phyloP scores from a whole-genome alignment of 2,113 vertebrate species.

The Macheiramphus alcinus region DNA sequence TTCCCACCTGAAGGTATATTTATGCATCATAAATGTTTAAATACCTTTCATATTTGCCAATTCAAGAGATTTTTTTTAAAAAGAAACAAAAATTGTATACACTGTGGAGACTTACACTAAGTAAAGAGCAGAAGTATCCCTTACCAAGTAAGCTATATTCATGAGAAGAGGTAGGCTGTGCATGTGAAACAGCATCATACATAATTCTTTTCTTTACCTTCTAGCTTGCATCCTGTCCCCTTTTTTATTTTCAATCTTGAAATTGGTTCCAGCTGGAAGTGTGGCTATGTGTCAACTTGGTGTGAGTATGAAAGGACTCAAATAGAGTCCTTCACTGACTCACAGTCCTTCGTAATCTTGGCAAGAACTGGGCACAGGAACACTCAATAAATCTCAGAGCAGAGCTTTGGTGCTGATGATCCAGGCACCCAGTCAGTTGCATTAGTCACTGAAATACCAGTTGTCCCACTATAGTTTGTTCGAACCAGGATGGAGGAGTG shows the following conservation, averaged over 20 bases:
- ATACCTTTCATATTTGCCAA: not conserved
- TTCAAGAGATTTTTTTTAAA: not conserved
- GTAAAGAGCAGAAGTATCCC: not conserved
- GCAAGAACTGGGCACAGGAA: not conserved
- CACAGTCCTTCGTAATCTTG: not conserved
- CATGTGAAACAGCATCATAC: not conserved
- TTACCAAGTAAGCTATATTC: not conserved
- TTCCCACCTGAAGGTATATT: not conserved
- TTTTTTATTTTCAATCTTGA: not conserved
- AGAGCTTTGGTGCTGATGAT: not conserved
- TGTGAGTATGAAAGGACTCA: not conserved
- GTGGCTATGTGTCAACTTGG: rapidly evolving
- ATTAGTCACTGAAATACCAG: not conserved
- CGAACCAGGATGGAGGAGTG: not conserved
- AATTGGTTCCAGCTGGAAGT: not conserved
- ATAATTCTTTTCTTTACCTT: not conserved
- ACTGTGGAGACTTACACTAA: not conserved
- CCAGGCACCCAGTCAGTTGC: not conserved
- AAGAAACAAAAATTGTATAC: not conserved
- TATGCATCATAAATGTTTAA: not conserved
- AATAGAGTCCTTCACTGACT: not conserved
- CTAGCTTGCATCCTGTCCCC: not conserved
- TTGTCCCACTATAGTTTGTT: not conserved
- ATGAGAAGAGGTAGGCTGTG: not conserved
- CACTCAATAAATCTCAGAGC: not conserved